Evolutionary conservation across 2,113 vertebrate genomes (phyloP).

Genomic region (Heterotilapia buettikoferi): DNA sequence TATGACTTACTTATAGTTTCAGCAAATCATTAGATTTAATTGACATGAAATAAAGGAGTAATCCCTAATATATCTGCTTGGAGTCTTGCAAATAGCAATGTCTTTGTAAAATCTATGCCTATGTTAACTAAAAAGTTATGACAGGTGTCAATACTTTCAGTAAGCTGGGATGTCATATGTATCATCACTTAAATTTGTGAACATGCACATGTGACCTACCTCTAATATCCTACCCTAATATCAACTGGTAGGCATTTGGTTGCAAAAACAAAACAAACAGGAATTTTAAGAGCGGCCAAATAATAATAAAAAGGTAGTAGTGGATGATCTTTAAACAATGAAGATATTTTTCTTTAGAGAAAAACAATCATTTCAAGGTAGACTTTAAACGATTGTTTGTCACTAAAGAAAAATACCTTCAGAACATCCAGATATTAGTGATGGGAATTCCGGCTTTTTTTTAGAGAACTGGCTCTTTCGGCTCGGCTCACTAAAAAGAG

Average conservation of each 20-base stretch:
- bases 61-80: not conserved
- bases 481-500: too few relatives aligned
- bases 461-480: too few relatives aligned
- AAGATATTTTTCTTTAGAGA: not conserved
- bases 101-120: not conserved
- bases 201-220: not conserved
- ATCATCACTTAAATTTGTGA: not conserved
- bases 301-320: not conserved
- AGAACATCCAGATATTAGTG: not conserved
- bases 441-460: too few relatives aligned
- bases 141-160: not conserved
- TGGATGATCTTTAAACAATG: not conserved
- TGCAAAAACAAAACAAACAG: not conserved
- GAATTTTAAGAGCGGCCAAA: not conserved
- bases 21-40: not conserved
- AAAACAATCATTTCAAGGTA: not conserved
- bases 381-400: not conserved
- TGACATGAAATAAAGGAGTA: not conserved
- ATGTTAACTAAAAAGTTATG: not conserved
- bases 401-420: not conserved
- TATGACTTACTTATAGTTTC: not conserved
- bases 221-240: not conserved
- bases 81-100: not conserved
- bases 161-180: not conserved
- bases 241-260: not conserved